A percentile compares a stretch with the other conserved stretches of the same genome.
Conservation (phyloP, 2,797 vertebrate genomes). For the Onychomys torridus region DNA sequence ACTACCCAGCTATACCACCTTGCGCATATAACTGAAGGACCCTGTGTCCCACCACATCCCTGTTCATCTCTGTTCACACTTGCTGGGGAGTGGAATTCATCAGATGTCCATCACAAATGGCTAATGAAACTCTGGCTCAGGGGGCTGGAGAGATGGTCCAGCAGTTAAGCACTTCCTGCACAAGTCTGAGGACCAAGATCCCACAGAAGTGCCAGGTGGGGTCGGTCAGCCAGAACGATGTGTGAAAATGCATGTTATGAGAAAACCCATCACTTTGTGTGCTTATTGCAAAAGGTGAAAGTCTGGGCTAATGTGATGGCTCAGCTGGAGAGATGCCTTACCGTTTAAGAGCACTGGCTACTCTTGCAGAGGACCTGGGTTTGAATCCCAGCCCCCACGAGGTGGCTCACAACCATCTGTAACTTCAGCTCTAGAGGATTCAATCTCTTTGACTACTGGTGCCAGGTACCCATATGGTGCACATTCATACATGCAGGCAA, state of each 20-base stretch:
- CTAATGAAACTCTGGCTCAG: not conserved
- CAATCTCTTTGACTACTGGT: not conserved
- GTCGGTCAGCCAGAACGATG: not conserved
- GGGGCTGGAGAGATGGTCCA: not conserved
- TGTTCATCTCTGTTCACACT: not conserved
- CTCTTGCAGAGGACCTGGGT: not conserved
- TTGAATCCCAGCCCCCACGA: not conserved
- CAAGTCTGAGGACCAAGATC: not conserved
- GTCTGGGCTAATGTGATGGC: not conserved
- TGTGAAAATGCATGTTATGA: not conserved
- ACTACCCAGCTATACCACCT: not conserved
- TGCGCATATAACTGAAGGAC: not conserved
- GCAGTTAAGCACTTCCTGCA: not conserved
- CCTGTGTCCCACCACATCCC: not conserved
- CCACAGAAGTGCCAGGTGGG: not conserved
- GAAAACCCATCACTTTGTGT: not conserved
- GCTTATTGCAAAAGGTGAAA: not conserved
- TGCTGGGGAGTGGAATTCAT: too few relatives aligned
- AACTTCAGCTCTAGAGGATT: not conserved
- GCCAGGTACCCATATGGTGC: not conserved
- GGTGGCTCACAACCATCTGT: not conserved
- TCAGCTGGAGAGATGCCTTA: not conserved
- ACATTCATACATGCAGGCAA: not conserved
- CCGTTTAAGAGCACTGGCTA: not conserved
- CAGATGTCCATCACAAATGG: too few relatives aligned